Evolutionary conservation across 2,888 invertebrate species (phyloP).

Genomic region (Lasioglossum lativentre): DNA sequence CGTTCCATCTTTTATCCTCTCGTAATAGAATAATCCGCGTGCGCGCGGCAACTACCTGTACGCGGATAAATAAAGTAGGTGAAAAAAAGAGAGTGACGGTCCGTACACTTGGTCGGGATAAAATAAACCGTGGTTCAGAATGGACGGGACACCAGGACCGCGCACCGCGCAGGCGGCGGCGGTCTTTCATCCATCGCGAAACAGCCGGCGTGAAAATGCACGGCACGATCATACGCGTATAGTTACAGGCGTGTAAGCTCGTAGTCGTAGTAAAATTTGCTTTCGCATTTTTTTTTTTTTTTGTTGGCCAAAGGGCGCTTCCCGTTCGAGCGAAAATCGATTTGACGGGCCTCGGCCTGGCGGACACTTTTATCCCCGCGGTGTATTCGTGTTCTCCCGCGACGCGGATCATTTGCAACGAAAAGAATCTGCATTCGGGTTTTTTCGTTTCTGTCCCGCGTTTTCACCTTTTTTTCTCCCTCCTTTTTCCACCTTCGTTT

Average conservation of each 20-base stretch:
- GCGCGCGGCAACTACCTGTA: constrained; percentile 35
- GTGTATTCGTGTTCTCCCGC: constrained; percentile 4
- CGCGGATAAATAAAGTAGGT: constrained; percentile 48
- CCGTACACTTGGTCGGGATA: constrained; percentile 52
- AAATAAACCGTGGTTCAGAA: constrained; percentile 54
- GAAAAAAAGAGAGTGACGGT: constrained; percentile 15
- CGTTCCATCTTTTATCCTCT: constrained; percentile 53
- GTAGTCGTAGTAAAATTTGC: constrained; percentile 34
- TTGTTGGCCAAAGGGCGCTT: not conserved
- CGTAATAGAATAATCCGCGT: constrained; percentile 34
- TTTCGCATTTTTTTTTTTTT: not conserved
- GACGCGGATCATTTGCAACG: constrained; percentile 21
- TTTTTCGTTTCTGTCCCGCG: not conserved
- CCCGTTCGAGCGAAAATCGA: constrained; percentile 41
- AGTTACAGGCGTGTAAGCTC: constrained; percentile 20
- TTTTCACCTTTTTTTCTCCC: not conserved
- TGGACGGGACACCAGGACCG: not conserved
- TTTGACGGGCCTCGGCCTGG: constrained; percentile 26
- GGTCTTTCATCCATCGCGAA: constrained; percentile 43
- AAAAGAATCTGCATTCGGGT: not conserved
- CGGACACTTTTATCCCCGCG: constrained; percentile 27
- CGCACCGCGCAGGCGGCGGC: constrained; percentile 16
- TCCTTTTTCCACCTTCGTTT: not conserved
- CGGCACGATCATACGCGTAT: constrained; percentile 7
- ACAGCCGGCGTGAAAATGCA: constrained; percentile 44